Percentiles rank a stretch among this genome's conserved stretches.
Evolutionary conservation across 2,113 vertebrate genomes (phyloP).

Genomic region (Oncorhynchus mykiss): DNA sequence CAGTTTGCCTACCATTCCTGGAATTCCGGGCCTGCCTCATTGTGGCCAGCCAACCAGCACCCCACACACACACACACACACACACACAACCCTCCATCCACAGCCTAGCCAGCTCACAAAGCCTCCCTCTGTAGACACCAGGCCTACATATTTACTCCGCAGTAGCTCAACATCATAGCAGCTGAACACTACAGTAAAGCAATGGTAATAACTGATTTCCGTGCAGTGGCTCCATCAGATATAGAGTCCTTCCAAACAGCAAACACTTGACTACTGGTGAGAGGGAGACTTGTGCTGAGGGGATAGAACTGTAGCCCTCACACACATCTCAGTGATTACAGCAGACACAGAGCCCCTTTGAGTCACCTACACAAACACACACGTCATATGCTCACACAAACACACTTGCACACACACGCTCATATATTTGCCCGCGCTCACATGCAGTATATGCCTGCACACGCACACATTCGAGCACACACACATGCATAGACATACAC

Average conservation of each 20-base stretch:
- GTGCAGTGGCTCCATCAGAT: no score
- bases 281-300: neutral
- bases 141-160: neutral
- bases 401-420: neutral
- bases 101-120: slow-evolving; percentile 67
- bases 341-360: slow-evolving; percentile 7
- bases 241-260: no score
- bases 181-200: no score
- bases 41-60: slow-evolving; percentile 64
- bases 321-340: neutral
- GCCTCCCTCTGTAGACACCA: slow-evolving; percentile 60
- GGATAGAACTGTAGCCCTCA: neutral
- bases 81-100: slow-evolving; percentile 26
- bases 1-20: slow-evolving; percentile 70
- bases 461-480: neutral
- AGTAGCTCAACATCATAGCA: no score
- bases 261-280: no score
- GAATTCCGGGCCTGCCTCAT: slow-evolving; percentile 71
- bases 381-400: neutral
- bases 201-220: no score
- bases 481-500: neutral
- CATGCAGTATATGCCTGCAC: neutral
- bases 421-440: neutral
- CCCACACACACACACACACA: slow-evolving; percentile 14
- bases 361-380: neutral